Conservation (phyloP, 2,797 vertebrate species). For the Eospalax fontanierii region DNA sequence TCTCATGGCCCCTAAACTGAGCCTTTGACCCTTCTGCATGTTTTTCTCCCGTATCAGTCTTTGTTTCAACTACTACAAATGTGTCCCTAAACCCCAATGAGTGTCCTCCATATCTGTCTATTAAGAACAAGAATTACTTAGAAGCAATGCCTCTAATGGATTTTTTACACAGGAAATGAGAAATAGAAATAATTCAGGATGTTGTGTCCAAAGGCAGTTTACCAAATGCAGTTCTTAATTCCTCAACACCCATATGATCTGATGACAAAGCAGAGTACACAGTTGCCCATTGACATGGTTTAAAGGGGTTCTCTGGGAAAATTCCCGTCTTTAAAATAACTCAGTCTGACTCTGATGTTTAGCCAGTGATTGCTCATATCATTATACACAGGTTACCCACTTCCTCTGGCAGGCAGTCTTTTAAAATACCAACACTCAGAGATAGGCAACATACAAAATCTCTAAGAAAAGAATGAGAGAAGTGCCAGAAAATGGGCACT, state of each 20-base stretch:
- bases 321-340: background rate
- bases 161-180: constrained; percentile 32
- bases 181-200: constrained; percentile 60
- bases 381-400: constrained; percentile 51
- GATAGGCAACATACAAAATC: background rate
- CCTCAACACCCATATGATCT: background rate
- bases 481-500: background rate
- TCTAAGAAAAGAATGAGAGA: constrained; percentile 22
- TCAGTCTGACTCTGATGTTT: constrained; percentile 21
- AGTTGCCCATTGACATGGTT: constrained; percentile 25
- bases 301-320: constrained; percentile 3
- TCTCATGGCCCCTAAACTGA: background rate
- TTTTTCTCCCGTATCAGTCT: background rate
- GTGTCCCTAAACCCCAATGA: background rate
- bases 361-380: background rate
- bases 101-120: background rate
- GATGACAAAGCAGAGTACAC: background rate
- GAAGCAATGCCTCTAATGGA: background rate
- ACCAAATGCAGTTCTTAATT: constrained; percentile 24
- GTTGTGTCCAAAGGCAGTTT: constrained; percentile 25
- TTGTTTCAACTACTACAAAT: background rate
- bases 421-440: constrained; percentile 12
- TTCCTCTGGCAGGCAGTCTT: constrained; percentile 37
- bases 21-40: background rate
- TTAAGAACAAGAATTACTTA: background rate